Conservation (phyloP, 2,113 vertebrate genomes). For the Fulmarus glacialis region DNA sequence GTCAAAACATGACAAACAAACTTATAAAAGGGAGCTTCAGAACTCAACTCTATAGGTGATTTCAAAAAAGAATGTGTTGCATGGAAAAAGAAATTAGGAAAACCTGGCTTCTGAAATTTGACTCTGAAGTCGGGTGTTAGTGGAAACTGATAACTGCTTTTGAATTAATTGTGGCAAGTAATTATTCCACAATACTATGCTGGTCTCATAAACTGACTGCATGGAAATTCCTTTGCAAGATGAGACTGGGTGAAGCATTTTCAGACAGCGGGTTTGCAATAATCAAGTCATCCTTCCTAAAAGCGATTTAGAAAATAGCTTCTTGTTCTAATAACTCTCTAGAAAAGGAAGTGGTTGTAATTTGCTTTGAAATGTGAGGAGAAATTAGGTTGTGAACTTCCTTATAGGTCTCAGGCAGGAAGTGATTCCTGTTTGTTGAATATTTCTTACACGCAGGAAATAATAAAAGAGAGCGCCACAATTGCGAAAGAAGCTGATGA, state of each 20-base stretch:
- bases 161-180: not conserved
- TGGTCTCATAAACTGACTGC: not conserved
- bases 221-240: not conserved
- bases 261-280: not conserved
- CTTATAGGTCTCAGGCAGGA: conserved; percentile 35
- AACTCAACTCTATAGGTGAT: not conserved
- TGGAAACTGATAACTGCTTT: not conserved
- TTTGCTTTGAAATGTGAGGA: not conserved
- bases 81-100: not conserved
- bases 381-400: not conserved
- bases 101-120: not conserved
- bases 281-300: not conserved
- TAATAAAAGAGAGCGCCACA: not conserved
- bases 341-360: not conserved
- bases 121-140: not conserved
- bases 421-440: not conserved
- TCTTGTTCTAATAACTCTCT: not conserved
- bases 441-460: conserved; percentile 21
- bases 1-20: not conserved
- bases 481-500: not conserved
- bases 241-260: not conserved
- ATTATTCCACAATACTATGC: not conserved
- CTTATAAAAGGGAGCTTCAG: not conserved
- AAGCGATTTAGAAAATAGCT: not conserved
- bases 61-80: not conserved